Conservation (phyloP, 2,113 vertebrate species). For the mouse (Mus musculus) region GRCm39 chr13:89347001-89347500, state of each 20-base stretch:
- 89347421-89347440: not conserved
- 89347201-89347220: not conserved
- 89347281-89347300: not conserved
- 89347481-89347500: slow-evolving; percentile 33
- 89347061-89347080: not conserved
- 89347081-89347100: not conserved
- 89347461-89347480: slow-evolving; percentile 46
- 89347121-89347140: not conserved
- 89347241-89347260: not conserved
- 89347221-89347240: not conserved
- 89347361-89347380: not conserved
- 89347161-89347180: not conserved
- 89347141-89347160: slow-evolving; percentile 22
- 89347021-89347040: not conserved
- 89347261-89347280: not conserved
- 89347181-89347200: not conserved
- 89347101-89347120: not conserved
- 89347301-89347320: not conserved
- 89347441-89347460: not conserved
- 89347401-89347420: slow-evolving; percentile 31
- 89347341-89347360: not conserved
- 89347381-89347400: not conserved
- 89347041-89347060: not conserved
- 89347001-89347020: not conserved
- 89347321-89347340: not conserved